Evolutionary conservation across 2,113 vertebrate species (phyloP), one percentile per base, ranked within the genome.

Genomic region (Atrichornis clamosus): DNA sequence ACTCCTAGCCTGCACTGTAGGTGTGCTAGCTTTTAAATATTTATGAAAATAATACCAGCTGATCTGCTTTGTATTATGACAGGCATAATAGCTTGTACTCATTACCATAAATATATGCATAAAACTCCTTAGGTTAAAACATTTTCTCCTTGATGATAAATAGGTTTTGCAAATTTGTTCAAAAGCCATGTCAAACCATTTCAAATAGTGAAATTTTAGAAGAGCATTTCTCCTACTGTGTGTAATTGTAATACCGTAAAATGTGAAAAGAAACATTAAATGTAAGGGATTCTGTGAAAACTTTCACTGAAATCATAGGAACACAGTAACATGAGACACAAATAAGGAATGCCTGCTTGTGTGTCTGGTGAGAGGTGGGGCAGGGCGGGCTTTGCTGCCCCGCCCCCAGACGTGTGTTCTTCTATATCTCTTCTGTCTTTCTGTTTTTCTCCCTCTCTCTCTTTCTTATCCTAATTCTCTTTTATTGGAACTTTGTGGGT

Each of bases 11-110:
- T 88, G 74, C 22, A 37, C 22, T 63, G 50, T 86, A 84, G 63
- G 44, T 93, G 78, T 84, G 42, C 37, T 77, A 86, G 41, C 65
- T 87, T 60, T 95, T 77, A 91, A 93, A 95, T 93, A 91, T 94
- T 94, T 90, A 90, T 87, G 52, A 75, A 91, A 84, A 84, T 70
- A 68, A 58, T 33, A 47, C 39, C 15, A 81, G 53, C 60, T 80
- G 59, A 93, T 92, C 46, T 63, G 84, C n/a, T 93, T 76, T 79
- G n/a, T 87, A 74, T 93, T 89, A 74, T 77, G 67, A 85, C n/a
- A 74, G 13, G 52, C 56, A 85, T 93, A 87, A 92, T 78, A 87
- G 63, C 50, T 90, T 85, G 42, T 84, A 77, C n/a, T 80, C 28
- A 70, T 97, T 85, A 70, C 55, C 79, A 91, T 83, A 93, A 92